Base-by-base conservation (phyloP, 2,113 vertebrate genomes). In the Parotia lawesii region DNA sequence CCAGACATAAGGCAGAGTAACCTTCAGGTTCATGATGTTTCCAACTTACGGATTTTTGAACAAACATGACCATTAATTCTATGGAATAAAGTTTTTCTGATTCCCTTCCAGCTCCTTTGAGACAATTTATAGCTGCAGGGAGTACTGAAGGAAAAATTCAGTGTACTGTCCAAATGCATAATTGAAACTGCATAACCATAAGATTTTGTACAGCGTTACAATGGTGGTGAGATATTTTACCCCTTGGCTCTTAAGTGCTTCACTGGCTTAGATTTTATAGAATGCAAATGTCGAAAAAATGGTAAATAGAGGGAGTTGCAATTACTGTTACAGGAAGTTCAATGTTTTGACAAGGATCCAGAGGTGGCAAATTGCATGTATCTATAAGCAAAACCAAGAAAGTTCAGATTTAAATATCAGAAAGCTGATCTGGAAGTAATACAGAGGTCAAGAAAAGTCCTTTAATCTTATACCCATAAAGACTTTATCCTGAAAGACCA, bases 71-170 rank as follows among this genome's bases (percentile, higher is more conserved):
- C 42, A 83, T 90, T 74, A 40, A 85, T 82, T 90, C 50, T 78
- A 60, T 28, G 57, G 24, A 85, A 58, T 29, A 90, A 91, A 61
- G 17, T 83, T 90, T 74, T 90, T 92, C 40, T 84, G 76, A 87
- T 93, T 95, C 51, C 31, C 23, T 90, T 95, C 86, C 80, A 93
- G 65, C 22, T 88, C n/a, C 72, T 89, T 92, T 90, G 60, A 90
- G 86, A 83, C 31, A 92, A 93, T 86, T 93, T 92, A 93, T 71
- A 81, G 56, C 70, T 81, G 37, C 61, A 84, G 51, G 23, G 47
- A 51, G 8, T 67, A 84, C 57, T 60, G 69, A 87, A 94, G 24
- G 44, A 24, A 96, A 92, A 85, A 94, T 85, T 77, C 90, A 83
- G 45, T 80, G 88, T 73, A 83, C 56, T 90, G 47, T 82, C 94